phyloP scores from a whole-genome alignment of 2,797 vertebrate species.

The Cynodonichthys magdalenae region DNA sequence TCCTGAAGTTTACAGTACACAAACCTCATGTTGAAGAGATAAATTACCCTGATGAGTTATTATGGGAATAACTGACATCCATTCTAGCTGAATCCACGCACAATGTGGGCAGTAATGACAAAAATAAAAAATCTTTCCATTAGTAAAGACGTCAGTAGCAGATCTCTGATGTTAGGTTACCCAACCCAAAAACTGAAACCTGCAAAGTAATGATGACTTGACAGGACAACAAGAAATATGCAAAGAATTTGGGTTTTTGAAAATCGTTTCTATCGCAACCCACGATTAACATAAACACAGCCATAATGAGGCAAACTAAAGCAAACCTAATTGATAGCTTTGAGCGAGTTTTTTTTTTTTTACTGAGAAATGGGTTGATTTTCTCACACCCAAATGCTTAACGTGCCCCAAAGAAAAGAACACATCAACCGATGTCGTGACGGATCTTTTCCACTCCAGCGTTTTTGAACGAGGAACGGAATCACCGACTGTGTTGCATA shows the following conservation, averaged over 20 bases:
- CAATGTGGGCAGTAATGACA: conserved; percentile 23
- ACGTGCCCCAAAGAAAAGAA: conserved; percentile 18
- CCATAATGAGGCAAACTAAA: conserved; percentile 19
- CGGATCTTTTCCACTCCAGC: conserved; percentile 15
- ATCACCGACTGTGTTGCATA: conserved; percentile 36
- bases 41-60: conserved; percentile 44
- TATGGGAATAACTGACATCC: conserved; percentile 25
- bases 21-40: conserved; percentile 27
- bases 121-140: conserved; percentile 1
- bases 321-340: conserved; percentile 5
- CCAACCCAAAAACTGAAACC: conserved; percentile 13
- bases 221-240: conserved; percentile 2
- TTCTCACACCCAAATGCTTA: conserved; percentile 23
- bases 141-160: conserved; percentile 31
- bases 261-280: conserved; percentile 17
- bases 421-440: conserved; percentile 16
- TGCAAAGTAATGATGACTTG: conserved; percentile 1
- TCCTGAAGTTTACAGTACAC: not conserved
- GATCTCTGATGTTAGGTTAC: conserved; percentile 13
- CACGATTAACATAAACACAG: conserved; percentile 18
- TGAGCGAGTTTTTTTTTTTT: conserved; percentile 9
- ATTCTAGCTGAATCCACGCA: conserved; percentile 12
- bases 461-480: conserved; percentile 14
- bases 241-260: conserved; percentile 15
- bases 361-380: conserved; percentile 26